Base-by-base conservation (phyloP, 2,888 invertebrate genomes). In the Exephanes ischioxanthus region DNA sequence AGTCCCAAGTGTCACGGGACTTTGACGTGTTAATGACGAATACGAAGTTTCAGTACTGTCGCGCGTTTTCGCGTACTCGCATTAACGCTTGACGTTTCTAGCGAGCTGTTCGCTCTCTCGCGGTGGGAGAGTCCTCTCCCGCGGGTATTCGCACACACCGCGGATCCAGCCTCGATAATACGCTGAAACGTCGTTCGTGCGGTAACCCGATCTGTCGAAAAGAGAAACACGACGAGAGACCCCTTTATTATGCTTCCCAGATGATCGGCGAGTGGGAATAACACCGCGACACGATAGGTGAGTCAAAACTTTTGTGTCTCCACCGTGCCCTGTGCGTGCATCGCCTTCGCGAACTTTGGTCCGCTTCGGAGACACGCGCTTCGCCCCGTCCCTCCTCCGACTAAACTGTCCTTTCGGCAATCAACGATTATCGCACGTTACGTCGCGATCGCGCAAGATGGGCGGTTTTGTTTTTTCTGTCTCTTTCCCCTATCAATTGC, bases 11-110 rank as follows among this genome's bases (percentile, higher is more conserved):
- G 61, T 76, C 73, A 72, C 83, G 77, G 48, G 72, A 55, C 45
- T 83, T 85, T 82, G 72, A 88, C 82, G 73, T 30, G 61, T 83
- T 80, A 79, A 83, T 78, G 73, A 76, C 70, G 66, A 82, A 73
- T 83, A 77, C 61, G 78, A 83, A 79, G 75, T 84, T 83, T 86
- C 87, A 82, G 84, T 78, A 80, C 86, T 67, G 77, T 79, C 83
- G 86, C 79, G 70, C 71, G 45, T 86, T 89, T 85, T 72, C 41
- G 37, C 33, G 16, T 22, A 45, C 48, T n/a, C 41, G 22, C 19
- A 26, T 16, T 3, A 70, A 70, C 68, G 72, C 77, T 78, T 81
- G 84, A 80, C 80, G 84, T 82, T 82, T 85, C 63, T 22, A 9
- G n/a, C 66, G 63, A 58, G 61, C 45, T 58, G 58, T n/a, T 22